phyloP scores from a whole-genome alignment of 1,140 invertebrate genomes.

The Drosophila yakuba region DNA sequence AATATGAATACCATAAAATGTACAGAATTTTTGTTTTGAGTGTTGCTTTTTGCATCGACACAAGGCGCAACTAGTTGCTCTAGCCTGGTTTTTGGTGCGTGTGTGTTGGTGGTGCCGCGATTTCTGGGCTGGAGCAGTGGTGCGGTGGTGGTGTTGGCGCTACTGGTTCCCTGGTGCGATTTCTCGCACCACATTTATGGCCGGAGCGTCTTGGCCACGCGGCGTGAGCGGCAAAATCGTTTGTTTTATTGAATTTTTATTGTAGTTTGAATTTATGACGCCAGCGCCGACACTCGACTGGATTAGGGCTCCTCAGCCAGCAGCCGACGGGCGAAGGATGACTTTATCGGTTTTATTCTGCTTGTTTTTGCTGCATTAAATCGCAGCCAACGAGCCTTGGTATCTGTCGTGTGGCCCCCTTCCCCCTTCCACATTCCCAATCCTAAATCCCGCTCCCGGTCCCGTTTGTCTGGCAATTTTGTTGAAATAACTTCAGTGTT shows the following conservation, averaged over 20 bases:
- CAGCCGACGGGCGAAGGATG: conserved; percentile 43
- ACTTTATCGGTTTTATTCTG: conserved; percentile 74
- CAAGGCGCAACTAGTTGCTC: conserved; percentile 74
- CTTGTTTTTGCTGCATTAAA: conserved; percentile 74
- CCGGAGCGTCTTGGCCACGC: conserved; percentile 36
- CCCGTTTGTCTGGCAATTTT: conserved; percentile 79
- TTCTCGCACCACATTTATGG: conserved; percentile 51
- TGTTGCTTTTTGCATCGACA: conserved; percentile 26
- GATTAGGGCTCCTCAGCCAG: conserved; percentile 67
- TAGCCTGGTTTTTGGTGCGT: conserved; percentile 30
- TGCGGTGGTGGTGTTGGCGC: conserved; percentile 4
- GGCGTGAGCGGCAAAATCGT: conserved; percentile 59
- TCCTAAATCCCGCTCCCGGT: not conserved
- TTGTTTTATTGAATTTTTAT: conserved; percentile 83
- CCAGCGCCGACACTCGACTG: conserved; percentile 64
- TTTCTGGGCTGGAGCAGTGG: conserved; percentile 14
- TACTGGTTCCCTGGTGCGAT: conserved; percentile 30
- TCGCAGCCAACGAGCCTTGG: conserved; percentile 72
- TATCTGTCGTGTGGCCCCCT: conserved; percentile 32
- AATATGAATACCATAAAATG: too few relatives aligned
- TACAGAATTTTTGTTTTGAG: not conserved
- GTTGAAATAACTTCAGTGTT: conserved; percentile 81
- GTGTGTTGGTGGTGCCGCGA: conserved; percentile 21
- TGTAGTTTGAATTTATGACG: conserved; percentile 83
- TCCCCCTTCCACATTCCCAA: not conserved